A percentile compares a stretch with the other conserved stretches of the same genome.
Conservation (phyloP, 2,797 vertebrate species). For the Furcifer pardalis region DNA sequence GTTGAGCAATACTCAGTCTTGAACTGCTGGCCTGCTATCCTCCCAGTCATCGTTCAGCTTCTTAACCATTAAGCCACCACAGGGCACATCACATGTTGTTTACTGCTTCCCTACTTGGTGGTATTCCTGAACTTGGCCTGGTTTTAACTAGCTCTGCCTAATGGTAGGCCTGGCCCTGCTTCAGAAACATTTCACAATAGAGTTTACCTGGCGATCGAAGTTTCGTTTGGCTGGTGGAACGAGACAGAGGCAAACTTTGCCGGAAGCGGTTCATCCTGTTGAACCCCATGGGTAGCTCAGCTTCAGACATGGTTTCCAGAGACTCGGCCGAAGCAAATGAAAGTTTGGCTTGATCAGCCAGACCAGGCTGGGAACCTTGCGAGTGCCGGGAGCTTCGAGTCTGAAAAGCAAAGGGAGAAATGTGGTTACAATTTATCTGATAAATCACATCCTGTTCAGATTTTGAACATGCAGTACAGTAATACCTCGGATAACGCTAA, state of each 20-base stretch:
- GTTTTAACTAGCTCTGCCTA: background rate
- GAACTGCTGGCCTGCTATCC: too few species aligned
- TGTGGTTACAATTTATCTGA: background rate
- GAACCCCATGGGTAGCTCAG: constrained; percentile 93
- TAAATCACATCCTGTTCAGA: background rate
- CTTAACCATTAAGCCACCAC: too few species aligned
- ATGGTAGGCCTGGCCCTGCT: background rate
- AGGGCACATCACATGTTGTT: too few species aligned
- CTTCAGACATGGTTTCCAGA: constrained; percentile 98
- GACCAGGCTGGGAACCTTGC: constrained; percentile 94
- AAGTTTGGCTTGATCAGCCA: constrained; percentile 96
- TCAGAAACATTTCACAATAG: background rate
- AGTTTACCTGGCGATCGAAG: constrained; percentile 93
- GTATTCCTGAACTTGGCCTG: too few species aligned
- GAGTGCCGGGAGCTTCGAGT: constrained; percentile 95
- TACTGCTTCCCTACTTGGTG: too few species aligned
- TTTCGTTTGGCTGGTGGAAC: constrained; percentile 97
- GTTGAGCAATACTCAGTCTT: too few species aligned
- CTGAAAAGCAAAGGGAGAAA: constrained; percentile 70
- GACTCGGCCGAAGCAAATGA: constrained; percentile 96
- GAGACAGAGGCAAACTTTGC: constrained; percentile 94
- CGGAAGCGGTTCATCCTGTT: constrained; percentile 98
- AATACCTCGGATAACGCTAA: too few species aligned
- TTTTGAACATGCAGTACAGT: background rate
- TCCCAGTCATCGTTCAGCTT: too few species aligned